Evolutionary conservation across 2,797 vertebrate species (phyloP).

Genomic region (Sebastes minor): DNA sequence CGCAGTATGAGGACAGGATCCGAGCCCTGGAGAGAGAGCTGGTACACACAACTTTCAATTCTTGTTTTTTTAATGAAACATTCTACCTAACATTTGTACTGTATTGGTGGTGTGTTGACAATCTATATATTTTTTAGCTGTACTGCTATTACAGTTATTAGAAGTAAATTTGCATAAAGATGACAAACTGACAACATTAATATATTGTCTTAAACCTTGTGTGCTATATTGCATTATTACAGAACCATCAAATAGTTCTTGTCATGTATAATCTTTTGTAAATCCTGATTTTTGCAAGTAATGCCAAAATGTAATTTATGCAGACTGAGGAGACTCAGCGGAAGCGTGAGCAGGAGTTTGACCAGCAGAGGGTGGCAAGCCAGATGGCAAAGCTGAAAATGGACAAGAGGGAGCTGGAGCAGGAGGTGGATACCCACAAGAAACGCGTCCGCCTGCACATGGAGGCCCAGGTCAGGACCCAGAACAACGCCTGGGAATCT

Average conservation of each 20-base stretch:
- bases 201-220: background rate
- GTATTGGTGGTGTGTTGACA: background rate
- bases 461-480: slow-evolving; percentile 88
- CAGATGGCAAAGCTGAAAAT: slow-evolving; percentile 89
- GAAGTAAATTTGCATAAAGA: too few species aligned
- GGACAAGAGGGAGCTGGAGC: slow-evolving; percentile 87
- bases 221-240: background rate
- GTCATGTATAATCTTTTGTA: background rate
- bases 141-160: background rate
- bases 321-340: slow-evolving; percentile 87
- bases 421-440: slow-evolving; percentile 87
- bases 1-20: slow-evolving; percentile 88
- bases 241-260: background rate
- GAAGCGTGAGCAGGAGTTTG: slow-evolving; percentile 86
- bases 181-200: background rate
- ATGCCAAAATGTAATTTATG: background rate
- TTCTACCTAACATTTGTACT: background rate
- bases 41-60: slow-evolving; percentile 72
- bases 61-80: background rate
- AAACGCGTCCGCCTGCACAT: slow-evolving; percentile 89
- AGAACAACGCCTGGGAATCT: slow-evolving; percentile 63
- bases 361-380: slow-evolving; percentile 82
- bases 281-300: background rate
- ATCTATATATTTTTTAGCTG: background rate
- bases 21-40: slow-evolving; percentile 87